Evolutionary conservation across 2,888 invertebrate genomes (phyloP), one percentile per base, ranked within the genome.

Genomic region (Eustalomyia histrio): DNA sequence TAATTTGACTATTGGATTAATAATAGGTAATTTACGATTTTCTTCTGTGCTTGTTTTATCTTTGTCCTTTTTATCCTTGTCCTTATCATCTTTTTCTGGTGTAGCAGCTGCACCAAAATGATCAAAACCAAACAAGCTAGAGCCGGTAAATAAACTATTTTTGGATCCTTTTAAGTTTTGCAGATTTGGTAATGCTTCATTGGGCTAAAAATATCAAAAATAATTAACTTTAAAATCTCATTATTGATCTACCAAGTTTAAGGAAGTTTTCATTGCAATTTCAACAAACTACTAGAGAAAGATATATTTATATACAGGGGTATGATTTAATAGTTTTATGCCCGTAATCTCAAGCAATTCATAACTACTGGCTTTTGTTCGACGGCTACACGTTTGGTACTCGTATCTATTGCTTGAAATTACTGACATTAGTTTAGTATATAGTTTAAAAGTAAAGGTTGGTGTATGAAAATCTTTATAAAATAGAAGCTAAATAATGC

Each of bases 1-100:
- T 67, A 97, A 91, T 82, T 94, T 93, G 29, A 97, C 97, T 53
- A 97, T 90, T 0, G 97, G 97, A 91, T 97, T 97, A 84, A 97
- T 97, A 82, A 97, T 97, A 1, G 97, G 97, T 68, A 97, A 91
- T 83, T 94, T 94, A 86, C 95, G 96, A 14, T 92, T 92, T 17
- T 93, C 93, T 65, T 93, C 92, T 0, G 92, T 92, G 33, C 78
- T 67, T 3, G 84, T 83, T 9, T 86, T 84, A n/a, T 84, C 85
- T 47, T 88, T 82, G 7, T 84, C 87, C 35, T 85, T 89, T 76
- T 91, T 89, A 68, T 91, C 89, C 74, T 83, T 82, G 35, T 88
- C 86, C 68, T 88, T 88, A 0, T 91, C 91, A 16, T 90, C 90
- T 71, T 89, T 90, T 24, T 89, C 91, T 17, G 88, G 85, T 29